phyloP scores from a whole-genome alignment of 2,888 invertebrate genomes.

The Geotrupes spiniger region DNA sequence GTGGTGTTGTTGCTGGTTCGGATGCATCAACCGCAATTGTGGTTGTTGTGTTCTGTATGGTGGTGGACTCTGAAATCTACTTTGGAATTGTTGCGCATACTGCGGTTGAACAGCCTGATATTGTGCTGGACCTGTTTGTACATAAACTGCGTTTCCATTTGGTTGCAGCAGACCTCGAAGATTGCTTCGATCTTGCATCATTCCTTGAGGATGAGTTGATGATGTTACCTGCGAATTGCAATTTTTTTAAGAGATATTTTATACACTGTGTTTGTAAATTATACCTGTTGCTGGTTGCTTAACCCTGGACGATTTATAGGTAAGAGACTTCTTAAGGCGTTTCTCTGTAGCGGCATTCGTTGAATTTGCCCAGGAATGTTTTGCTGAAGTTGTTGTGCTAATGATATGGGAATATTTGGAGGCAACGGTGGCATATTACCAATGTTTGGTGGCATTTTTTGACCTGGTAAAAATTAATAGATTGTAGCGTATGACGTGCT shows the following conservation, averaged over 20 bases:
- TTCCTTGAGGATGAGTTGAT: slow-evolving; percentile 60
- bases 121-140: slow-evolving; percentile 48
- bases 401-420: slow-evolving; percentile 25
- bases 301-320: slow-evolving; percentile 23
- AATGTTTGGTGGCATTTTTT: slow-evolving; percentile 40
- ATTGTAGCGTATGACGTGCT: too few relatives aligned
- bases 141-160: slow-evolving; percentile 43
- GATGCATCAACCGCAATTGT: slow-evolving; percentile 40
- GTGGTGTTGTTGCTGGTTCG: slow-evolving; percentile 29
- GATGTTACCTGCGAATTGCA: slow-evolving; percentile 51
- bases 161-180: slow-evolving; percentile 49
- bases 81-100: slow-evolving; percentile 46
- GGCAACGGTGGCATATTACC: slow-evolving; percentile 14
- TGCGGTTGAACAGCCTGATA: slow-evolving; percentile 49
- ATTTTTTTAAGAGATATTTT: slow-evolving; percentile 3
- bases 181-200: slow-evolving; percentile 46
- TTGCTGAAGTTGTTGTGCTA: slow-evolving; percentile 29
- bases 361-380: slow-evolving; percentile 18
- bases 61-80: slow-evolving; percentile 34
- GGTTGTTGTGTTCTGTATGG: slow-evolving; percentile 42
- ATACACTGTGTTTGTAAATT: not conserved
- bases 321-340: slow-evolving; percentile 20
- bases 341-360: slow-evolving; percentile 25
- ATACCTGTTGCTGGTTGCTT: slow-evolving; percentile 28
- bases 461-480: slow-evolving; percentile 26